These are phyloP conservation scores for Uropsilus gracilis DNA, from an alignment of 2,113 vertebrate genomes.

Conservation along the genomic window DNA sequence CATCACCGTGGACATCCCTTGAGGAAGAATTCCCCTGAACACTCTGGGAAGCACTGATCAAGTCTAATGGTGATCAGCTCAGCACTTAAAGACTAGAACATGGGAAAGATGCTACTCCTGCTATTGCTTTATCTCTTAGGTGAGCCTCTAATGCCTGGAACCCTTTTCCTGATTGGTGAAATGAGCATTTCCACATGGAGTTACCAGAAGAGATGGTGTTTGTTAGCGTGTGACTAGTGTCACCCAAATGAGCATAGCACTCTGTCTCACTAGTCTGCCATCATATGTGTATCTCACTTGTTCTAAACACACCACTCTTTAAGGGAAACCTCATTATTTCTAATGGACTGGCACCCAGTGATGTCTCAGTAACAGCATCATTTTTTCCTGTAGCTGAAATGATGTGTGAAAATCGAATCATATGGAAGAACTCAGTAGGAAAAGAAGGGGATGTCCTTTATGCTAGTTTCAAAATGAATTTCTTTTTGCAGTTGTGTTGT, in stretches of 20 bases:
- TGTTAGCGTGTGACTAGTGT: neutral
- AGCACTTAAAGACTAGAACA: no score
- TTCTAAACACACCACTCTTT: neutral
- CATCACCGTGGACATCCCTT: neutral
- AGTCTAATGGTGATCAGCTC: neutral
- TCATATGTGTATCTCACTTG: neutral
- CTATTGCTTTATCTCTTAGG: neutral
- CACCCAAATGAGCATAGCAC: neutral
- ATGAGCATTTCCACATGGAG: neutral
- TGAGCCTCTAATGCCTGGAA: neutral
- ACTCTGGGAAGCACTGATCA: neutral
- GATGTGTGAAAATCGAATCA: slow-evolving; percentile 25
- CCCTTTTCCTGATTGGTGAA: neutral
- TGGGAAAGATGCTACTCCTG: neutral
- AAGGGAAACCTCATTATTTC: neutral
- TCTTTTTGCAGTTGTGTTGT: neutral
- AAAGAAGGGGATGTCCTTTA: neutral
- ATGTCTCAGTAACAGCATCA: neutral
- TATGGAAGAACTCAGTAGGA: neutral
- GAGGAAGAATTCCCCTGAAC: neutral
- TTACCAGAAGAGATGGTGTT: neutral
- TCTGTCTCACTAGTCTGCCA: neutral
- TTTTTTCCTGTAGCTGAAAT: neutral
- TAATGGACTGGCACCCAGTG: neutral
- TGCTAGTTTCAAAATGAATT: neutral